These are phyloP conservation scores for Brachionus manjavacas DNA, from an alignment of 1,140 invertebrate species.

Conservation along the genomic window DNA sequence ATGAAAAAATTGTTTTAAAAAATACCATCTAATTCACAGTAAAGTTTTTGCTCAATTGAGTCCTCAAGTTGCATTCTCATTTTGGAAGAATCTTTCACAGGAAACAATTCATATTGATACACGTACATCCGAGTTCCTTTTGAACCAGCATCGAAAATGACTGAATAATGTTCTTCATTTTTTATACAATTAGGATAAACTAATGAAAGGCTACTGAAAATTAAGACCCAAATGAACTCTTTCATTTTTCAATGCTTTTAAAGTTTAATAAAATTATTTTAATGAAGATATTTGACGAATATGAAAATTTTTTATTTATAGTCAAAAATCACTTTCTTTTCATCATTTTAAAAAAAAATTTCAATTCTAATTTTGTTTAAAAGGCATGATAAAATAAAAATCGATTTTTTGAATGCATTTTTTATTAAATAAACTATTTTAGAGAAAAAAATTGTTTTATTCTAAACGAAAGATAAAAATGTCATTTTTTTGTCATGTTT, in stretches of 20 bases:
- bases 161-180: not conserved
- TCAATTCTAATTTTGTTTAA: no score
- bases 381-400: not conserved
- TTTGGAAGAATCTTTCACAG: not conserved
- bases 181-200: not conserved
- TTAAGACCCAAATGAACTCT: not conserved
- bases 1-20: not conserved
- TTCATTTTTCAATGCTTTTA: not conserved
- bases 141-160: constrained; percentile 33
- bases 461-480: not conserved
- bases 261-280: not conserved
- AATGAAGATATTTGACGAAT: no score
- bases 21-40: constrained; percentile 21
- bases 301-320: no score
- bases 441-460: not conserved
- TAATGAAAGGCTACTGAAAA: not conserved
- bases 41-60: not conserved
- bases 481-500: not conserved
- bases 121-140: constrained; percentile 39
- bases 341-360: no score
- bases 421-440: not conserved
- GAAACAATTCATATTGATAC: not conserved
- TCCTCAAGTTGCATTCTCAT: not conserved
- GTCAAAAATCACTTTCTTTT: no score
- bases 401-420: not conserved